phyloP scores from a whole-genome alignment of 2,888 invertebrate genomes.

The Antitype chi region DNA sequence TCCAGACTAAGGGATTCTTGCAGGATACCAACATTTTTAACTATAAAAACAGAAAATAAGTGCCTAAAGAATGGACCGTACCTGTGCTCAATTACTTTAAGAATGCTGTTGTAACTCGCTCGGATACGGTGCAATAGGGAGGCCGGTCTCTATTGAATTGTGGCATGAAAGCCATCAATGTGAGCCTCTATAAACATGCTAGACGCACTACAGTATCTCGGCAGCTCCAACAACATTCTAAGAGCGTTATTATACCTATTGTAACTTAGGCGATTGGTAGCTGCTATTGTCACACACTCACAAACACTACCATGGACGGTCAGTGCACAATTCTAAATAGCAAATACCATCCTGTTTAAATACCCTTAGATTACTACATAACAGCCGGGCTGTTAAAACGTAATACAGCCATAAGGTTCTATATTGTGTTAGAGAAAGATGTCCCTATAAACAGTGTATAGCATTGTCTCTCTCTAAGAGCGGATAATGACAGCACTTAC shows the following conservation, averaged over 20 bases:
- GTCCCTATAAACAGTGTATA: background rate
- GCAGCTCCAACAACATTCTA: background rate
- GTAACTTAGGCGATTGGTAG: background rate
- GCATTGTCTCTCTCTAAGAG: slow-evolving; percentile 2
- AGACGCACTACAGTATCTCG: background rate
- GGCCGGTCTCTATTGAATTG: background rate
- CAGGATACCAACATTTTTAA: background rate
- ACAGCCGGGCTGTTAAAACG: slow-evolving; percentile 11
- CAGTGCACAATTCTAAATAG: background rate
- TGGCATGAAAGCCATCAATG: background rate
- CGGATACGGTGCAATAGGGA: background rate
- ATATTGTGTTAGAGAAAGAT: slow-evolving; percentile 22
- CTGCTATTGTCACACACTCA: background rate
- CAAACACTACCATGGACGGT: background rate
- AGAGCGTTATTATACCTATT: background rate
- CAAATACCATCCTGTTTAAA: slow-evolving; percentile 27
- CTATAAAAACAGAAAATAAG: background rate
- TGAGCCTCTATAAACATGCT: background rate
- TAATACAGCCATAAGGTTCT: slow-evolving; percentile 29
- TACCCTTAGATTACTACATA: slow-evolving; percentile 15
- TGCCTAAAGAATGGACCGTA: background rate
- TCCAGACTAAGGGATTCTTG: background rate
- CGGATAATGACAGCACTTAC: slow-evolving; percentile 44
- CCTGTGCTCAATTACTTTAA: background rate
- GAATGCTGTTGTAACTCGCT: background rate